Evolutionary conservation across 2,797 vertebrate species (phyloP), one percentile per base, ranked within the genome.

Genomic region (Bucorvus abyssinicus): DNA sequence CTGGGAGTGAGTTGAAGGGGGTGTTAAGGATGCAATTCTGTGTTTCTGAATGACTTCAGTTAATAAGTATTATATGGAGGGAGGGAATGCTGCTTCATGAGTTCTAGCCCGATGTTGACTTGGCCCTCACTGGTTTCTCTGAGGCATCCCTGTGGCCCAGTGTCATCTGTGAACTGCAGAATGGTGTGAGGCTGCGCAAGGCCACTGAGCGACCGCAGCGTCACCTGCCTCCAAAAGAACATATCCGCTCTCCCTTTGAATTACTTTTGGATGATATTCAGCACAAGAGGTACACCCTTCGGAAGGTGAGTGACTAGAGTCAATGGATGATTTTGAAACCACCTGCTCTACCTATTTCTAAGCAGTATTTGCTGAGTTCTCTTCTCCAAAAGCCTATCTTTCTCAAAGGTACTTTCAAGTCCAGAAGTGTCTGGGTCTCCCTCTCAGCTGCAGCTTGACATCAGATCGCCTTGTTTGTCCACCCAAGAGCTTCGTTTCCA

Each of bases 181-280:
- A 61, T 3, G 98, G 98, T 1, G 97, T 98, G 34, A 93, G 32
- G 22, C 94, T 98, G 65, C 93, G 38, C 53, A 97, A 95, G 49
- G 69, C 67, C 2, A 3, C 82, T 2, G 91, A 94, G 32, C 85
- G 34, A 6, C 73, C 59, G 1, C 63, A 1, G 65, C 53, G 0
- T 9, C 45, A 3, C 0, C 1, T 1, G 5, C 30, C 89, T 30
- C 80, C 90, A 2, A 74, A 55, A 23, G 83, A 93, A 29, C 7
- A 12, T 5, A 4, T 55, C 36, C 40, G 9, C 45, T 96, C 97
- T 34, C 97, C 98, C 17, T 97, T 94, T 15, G 95, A 97, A 49
- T 82, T 95, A 5, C 95, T 98, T 52, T 26, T 98, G 89, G 96
- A 97, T 84, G 98, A 98, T 87, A 98, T 98, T 73, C 96, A 78